Base-by-base conservation (phyloP, 2,113 vertebrate species). In the Carassius gibelio region DNA sequence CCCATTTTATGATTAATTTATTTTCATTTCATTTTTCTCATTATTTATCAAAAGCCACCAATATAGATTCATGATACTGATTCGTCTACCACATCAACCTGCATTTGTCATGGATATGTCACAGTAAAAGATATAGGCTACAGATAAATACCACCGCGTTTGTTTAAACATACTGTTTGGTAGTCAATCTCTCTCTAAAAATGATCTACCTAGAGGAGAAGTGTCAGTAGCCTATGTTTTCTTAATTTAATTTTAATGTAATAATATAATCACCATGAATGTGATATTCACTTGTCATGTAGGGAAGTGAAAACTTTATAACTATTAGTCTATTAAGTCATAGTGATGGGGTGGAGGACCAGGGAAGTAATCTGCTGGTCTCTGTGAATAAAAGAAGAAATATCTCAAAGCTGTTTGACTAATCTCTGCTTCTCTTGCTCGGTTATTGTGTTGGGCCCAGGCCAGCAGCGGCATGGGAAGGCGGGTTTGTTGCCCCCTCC, bases 401-500 rank as follows among this genome's bases (percentile, higher is more conserved):
- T 30, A 82, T 72, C 81, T 72, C 81, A 72, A 82, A 82, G 50
- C 68, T 71, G 66, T 82, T 82, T 82, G 81, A 82, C 81, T 72
- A 82, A 81, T 81, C 79, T 82, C 30, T 72, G 30, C 68, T 82
- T 82, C 81, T 72, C 68, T 72, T 57, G 48, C 80, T 36, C 62
- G 17, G 80, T 82, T 82, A 50, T 81, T 81, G 78, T 64, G 78
- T 66, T 66, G 61, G 78, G 78, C 19, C 76, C 21, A 21, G 76
- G 76, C 76, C 78, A 81, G 80, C 26, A 69, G 62, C 26, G 19
- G 68, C 79, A 82, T 82, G 79, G 30, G 85, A 76, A 82, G 71
- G 85, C 69, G 55, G 50, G 72, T 82, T 85, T 75, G 30, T 82
- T 59, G 62, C 79, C 86, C 86, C 61, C 86, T 89, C 85, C 81